Evolutionary conservation across 2,797 vertebrate species (phyloP).

Genomic region (Denticeps clupeoides): DNA sequence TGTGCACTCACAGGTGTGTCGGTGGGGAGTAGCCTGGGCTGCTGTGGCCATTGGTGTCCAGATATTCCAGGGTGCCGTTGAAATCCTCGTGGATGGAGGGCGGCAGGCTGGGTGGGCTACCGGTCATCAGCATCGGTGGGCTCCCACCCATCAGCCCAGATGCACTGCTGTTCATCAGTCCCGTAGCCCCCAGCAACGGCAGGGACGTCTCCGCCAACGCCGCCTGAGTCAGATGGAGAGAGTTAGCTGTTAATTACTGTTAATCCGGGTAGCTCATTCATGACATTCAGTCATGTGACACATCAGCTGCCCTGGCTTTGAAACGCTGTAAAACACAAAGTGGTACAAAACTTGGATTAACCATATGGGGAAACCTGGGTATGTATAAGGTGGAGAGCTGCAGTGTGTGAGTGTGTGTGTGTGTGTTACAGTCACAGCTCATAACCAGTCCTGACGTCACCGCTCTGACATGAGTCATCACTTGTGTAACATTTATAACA

Average conservation of each 20-base stretch:
- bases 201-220: constrained; percentile 95
- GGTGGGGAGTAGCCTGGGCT: constrained; percentile 93
- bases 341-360: too few species aligned
- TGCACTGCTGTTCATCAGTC: constrained; percentile 85
- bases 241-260: not conserved
- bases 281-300: too few species aligned
- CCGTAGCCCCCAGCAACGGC: constrained; percentile 83
- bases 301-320: too few species aligned
- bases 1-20: constrained; percentile 82
- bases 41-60: constrained; percentile 95
- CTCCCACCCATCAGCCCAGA: constrained; percentile 83
- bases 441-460: not conserved
- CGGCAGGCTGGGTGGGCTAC: constrained; percentile 79
- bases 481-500: not conserved
- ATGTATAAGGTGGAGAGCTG: too few species aligned
- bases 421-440: too few species aligned
- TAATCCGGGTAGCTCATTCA: too few species aligned
- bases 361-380: too few species aligned
- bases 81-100: constrained; percentile 85
- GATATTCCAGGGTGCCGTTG: constrained; percentile 90
- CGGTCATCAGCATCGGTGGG: constrained; percentile 79
- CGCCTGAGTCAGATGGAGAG: constrained; percentile 56
- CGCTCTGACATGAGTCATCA: not conserved
- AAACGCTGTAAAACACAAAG: too few species aligned
- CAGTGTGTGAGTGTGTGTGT: too few species aligned